Conservation (phyloP, 2,888 invertebrate genomes). For the Cremastobaeus sp. region DNA sequence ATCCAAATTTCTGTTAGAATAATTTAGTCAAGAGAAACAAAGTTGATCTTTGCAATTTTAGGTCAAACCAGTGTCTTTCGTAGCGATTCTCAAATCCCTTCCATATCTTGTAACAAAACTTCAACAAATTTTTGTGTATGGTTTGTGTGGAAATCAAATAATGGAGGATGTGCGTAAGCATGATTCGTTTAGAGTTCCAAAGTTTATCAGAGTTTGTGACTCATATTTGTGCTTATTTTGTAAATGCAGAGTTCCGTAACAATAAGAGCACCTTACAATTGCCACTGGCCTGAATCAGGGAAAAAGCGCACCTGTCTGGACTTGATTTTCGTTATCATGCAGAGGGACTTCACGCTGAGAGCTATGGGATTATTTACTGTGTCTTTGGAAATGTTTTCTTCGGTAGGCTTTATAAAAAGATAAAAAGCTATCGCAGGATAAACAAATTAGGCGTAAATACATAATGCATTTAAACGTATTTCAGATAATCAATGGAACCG, state of each 20-base stretch:
- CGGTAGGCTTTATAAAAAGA: conserved; percentile 46
- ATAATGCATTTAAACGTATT: not conserved
- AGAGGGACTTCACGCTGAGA: conserved; percentile 64
- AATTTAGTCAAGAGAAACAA: too few relatives aligned
- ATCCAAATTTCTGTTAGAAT: too few relatives aligned
- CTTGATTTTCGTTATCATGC: conserved; percentile 61
- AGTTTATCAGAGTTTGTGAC: too few relatives aligned
- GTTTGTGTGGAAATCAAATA: conserved; percentile 63
- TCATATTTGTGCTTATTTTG: not conserved
- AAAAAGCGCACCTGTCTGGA: conserved; percentile 56
- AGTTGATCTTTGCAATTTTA: too few relatives aligned
- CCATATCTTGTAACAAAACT: conserved; percentile 45
- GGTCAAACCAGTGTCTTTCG: not conserved
- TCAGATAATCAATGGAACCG: conserved; percentile 11
- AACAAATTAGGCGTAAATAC: not conserved
- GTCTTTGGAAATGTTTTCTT: conserved; percentile 65
- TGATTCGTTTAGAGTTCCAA: too few relatives aligned
- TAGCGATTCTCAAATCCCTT: not conserved
- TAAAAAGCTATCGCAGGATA: not conserved
- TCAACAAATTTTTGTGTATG: conserved; percentile 64
- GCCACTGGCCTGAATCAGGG: conserved; percentile 61
- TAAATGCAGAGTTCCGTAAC: not conserved
- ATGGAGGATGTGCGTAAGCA: conserved; percentile 53
- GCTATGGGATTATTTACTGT: conserved; percentile 63
- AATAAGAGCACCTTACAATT: conserved; percentile 61